phyloP scores from a whole-genome alignment of 1,140 invertebrate genomes.

The Megathymus violae region DNA sequence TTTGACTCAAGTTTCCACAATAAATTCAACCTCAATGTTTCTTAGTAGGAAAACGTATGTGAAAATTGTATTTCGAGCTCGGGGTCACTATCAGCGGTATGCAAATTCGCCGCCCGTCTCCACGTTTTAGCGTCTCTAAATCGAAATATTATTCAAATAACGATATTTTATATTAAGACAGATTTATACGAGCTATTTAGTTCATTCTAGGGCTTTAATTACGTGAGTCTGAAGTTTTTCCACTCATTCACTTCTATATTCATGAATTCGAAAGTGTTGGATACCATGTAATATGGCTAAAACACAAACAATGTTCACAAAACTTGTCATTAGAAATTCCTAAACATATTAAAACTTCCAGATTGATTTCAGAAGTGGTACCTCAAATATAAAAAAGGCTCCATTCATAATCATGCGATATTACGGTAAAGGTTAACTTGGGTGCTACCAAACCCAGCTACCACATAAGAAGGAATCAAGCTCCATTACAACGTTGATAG shows the following conservation, averaged over 20 bases:
- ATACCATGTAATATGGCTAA: background rate
- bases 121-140: slow-evolving; percentile 14
- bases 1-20: slow-evolving; percentile 27
- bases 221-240: background rate
- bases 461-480: no score
- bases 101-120: slow-evolving; percentile 17
- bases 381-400: no score
- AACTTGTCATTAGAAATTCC: background rate
- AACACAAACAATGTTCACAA: background rate
- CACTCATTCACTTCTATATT: background rate
- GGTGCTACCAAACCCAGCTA: no score
- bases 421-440: no score
- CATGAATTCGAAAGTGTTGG: background rate
- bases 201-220: slow-evolving; percentile 5
- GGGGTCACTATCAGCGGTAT: slow-evolving; percentile 23
- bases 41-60: slow-evolving; percentile 26
- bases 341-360: no score
- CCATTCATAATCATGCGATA: no score
- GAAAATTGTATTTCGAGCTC: slow-evolving; percentile 21
- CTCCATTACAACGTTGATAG: no score
- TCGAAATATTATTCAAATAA: slow-evolving; percentile 24
- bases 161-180: slow-evolving; percentile 13
- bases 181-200: slow-evolving; percentile 12
- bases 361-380: no score
- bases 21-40: slow-evolving; percentile 29